A percentile compares a stretch with the other conserved stretches of the same genome.
These are phyloP conservation scores for Lepidonotus clava DNA, from an alignment of 2,888 invertebrate species.

Conservation along the genomic window DNA sequence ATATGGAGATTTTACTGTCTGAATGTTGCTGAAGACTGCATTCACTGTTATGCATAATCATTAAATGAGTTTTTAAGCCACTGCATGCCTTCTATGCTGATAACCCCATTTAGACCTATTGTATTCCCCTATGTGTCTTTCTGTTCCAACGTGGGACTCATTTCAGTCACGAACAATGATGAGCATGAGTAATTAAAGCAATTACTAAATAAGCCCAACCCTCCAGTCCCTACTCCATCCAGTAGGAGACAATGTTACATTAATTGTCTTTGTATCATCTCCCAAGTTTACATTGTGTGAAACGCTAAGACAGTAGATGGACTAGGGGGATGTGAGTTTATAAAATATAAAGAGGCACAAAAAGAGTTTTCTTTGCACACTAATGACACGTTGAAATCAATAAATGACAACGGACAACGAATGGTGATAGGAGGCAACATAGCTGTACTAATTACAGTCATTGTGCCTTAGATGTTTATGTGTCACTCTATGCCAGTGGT, in stretches of 20 bases:
- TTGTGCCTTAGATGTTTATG: too few relatives aligned
- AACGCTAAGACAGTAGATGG: not conserved
- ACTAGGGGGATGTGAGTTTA: not conserved
- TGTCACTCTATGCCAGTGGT: too few relatives aligned
- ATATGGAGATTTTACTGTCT: too few relatives aligned
- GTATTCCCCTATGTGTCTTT: too few relatives aligned
- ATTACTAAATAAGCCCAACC: not conserved
- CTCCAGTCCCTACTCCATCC: not conserved
- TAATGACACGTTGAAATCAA: constrained; percentile 2
- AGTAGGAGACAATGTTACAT: not conserved
- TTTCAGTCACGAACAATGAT: not conserved
- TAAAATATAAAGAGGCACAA: not conserved
- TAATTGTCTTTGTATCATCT: not conserved
- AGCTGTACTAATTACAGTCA: too few relatives aligned
- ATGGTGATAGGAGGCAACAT: too few relatives aligned
- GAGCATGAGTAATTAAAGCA: not conserved
- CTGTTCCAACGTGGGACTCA: not conserved
- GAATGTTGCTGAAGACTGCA: too few relatives aligned
- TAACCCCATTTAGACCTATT: too few relatives aligned
- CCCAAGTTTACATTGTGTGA: not conserved
- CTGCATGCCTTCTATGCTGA: too few relatives aligned
- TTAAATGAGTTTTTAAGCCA: too few relatives aligned
- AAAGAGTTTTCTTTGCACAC: not conserved
- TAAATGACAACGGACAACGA: too few relatives aligned
- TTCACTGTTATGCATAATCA: too few relatives aligned